These are phyloP conservation scores for Macrostomum cliftonense DNA, from an alignment of 2,888 invertebrate genomes.

Conservation along the genomic window DNA sequence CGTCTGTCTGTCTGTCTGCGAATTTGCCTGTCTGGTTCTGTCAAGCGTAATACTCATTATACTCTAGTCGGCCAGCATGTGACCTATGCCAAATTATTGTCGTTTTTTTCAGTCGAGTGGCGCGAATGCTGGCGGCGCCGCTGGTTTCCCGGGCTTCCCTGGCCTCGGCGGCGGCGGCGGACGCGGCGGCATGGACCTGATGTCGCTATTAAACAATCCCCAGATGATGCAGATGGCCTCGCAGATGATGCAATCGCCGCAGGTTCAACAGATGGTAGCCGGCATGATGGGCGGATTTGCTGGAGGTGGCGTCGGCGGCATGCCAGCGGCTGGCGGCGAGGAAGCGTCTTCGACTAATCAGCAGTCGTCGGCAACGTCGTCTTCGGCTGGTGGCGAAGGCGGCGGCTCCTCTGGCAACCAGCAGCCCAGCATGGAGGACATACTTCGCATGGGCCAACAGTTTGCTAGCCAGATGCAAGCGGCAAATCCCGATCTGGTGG, in stretches of 20 bases:
- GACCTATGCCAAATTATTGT: too few species aligned
- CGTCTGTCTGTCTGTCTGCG: too few species aligned
- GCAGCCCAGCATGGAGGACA: neutral
- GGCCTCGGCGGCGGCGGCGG: constrained; percentile 11
- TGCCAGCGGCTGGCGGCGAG: neutral
- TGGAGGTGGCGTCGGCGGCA: constrained; percentile 1
- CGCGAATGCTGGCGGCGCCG: too few species aligned
- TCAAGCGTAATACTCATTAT: too few species aligned
- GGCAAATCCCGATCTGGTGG: constrained; percentile 4
- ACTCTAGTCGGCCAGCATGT: too few species aligned
- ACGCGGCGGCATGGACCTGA: constrained; percentile 30
- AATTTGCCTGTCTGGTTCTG: too few species aligned
- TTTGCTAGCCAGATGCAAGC: constrained; percentile 7
- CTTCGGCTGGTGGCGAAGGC: constrained; percentile 43
- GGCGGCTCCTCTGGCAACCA: too few species aligned
- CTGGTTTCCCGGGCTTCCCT: neutral
- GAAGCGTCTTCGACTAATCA: too few species aligned
- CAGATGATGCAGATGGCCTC: constrained; percentile 60
- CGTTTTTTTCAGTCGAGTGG: too few species aligned
- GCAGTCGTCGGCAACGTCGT: too few species aligned
- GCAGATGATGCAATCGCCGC: constrained; percentile 63
- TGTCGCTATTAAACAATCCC: constrained; percentile 56
- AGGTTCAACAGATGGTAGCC: constrained; percentile 52
- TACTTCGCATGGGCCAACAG: constrained; percentile 2
- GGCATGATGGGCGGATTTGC: constrained; percentile 46